Percentiles rank a stretch among this genome's conserved stretches.
Evolutionary conservation across 2,888 invertebrate species (phyloP).

Genomic region (Sepioteuthis lessoniana): DNA sequence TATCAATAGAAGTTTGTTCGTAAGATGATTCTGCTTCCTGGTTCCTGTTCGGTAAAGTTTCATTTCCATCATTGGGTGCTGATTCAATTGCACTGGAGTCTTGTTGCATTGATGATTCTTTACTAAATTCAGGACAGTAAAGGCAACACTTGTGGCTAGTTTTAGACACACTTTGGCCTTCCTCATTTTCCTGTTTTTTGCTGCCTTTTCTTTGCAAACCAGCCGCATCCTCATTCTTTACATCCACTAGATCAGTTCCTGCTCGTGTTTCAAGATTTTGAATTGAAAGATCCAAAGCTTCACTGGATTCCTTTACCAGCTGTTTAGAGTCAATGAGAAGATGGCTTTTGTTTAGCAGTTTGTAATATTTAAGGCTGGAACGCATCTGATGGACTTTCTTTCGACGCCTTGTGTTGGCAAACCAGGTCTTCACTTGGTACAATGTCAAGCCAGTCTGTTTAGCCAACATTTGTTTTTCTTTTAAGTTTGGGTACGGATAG

Average conservation of each 20-base stretch:
- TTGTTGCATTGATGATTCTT: no score
- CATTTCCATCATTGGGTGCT: no score
- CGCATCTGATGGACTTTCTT: not conserved
- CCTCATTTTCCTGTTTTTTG: not conserved
- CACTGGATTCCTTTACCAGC: not conserved
- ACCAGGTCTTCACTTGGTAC: constrained; percentile 58
- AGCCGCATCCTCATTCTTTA: not conserved
- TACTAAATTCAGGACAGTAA: no score
- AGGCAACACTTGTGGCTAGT: no score
- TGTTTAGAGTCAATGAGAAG: not conserved
- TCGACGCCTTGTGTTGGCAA: constrained; percentile 54
- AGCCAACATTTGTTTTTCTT: constrained; percentile 54
- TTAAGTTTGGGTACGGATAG: constrained; percentile 56
- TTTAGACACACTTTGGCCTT: no score
- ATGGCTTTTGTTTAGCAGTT: not conserved
- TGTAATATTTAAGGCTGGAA: not conserved
- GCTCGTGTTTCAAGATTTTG: not conserved
- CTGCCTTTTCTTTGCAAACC: not conserved
- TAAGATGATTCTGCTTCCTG: not conserved
- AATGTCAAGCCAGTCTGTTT: constrained; percentile 54
- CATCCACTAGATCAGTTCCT: not conserved
- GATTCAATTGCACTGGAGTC: no score
- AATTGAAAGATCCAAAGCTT: not conserved
- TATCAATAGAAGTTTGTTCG: not conserved
- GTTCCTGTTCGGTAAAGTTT: no score